Evolutionary conservation across 2,888 invertebrate genomes (phyloP).

Genomic region (Drosophila buzzatii): DNA sequence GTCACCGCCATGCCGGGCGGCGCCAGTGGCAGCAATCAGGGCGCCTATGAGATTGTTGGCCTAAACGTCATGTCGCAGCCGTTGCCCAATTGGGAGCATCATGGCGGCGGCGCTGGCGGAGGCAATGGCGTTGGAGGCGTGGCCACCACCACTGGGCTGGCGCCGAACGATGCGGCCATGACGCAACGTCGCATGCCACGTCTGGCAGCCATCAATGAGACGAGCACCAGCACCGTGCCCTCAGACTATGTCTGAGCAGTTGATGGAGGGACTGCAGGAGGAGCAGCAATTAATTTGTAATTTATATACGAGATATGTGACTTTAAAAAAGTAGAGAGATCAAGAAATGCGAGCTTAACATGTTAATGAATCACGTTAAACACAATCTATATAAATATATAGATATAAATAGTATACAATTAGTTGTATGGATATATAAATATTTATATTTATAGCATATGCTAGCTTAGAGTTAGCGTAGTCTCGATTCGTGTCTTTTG

Average conservation of each 20-base stretch:
- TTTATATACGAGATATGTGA: slow-evolving; percentile 49
- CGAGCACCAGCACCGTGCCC: slow-evolving; percentile 86
- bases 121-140: slow-evolving; percentile 33
- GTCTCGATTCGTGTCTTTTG: slow-evolving; percentile 68
- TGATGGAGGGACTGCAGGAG: background rate
- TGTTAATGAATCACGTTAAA: slow-evolving; percentile 55
- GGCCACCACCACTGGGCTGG: slow-evolving; percentile 44
- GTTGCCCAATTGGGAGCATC: slow-evolving; percentile 84
- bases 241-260: slow-evolving; percentile 87
- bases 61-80: slow-evolving; percentile 86
- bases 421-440: slow-evolving; percentile 14
- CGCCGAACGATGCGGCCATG: slow-evolving; percentile 60
- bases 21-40: slow-evolving; percentile 84
- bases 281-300: slow-evolving; percentile 29
- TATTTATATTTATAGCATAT: slow-evolving; percentile 43
- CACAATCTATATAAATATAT: slow-evolving; percentile 42
- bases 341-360: slow-evolving; percentile 62
- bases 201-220: slow-evolving; percentile 87
- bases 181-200: slow-evolving; percentile 84
- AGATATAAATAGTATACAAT: slow-evolving; percentile 22
- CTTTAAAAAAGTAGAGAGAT: slow-evolving; percentile 58
- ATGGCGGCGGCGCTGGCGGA: slow-evolving; percentile 72
- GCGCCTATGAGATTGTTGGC: slow-evolving; percentile 88
- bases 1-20: slow-evolving; percentile 86
- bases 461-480: slow-evolving; percentile 68